phyloP scores from a whole-genome alignment of 2,113 vertebrate species.

The Pseudopipra pipra region DNA sequence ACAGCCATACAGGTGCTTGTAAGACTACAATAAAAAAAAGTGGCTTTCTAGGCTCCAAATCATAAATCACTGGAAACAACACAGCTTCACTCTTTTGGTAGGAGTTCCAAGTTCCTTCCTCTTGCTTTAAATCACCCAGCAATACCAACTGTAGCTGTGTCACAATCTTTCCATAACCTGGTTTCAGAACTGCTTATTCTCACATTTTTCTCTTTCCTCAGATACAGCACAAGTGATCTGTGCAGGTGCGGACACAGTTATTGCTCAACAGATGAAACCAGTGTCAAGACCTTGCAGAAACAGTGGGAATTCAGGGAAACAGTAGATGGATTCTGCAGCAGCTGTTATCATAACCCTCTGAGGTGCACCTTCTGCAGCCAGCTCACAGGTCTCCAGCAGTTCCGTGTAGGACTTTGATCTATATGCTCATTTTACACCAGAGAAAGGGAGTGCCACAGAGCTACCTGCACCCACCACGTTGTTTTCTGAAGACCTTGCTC shows the following conservation, averaged over 20 bases:
- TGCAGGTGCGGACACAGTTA: neutral
- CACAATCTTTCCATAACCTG: neutral
- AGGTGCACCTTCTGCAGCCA: neutral
- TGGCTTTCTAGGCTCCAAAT: neutral
- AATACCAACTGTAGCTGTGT: neutral
- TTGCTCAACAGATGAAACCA: neutral
- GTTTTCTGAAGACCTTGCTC: neutral
- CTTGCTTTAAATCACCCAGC: neutral
- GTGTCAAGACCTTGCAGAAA: neutral
- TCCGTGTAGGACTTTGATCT: fast-evolving
- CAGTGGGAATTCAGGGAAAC: neutral
- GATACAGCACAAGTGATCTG: conserved; percentile 1
- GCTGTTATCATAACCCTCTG: fast-evolving
- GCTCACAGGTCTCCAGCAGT: neutral
- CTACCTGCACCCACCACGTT: neutral
- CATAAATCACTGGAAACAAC: neutral
- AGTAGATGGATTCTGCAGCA: neutral
- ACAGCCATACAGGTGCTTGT: neutral
- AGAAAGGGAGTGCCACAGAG: fast-evolving
- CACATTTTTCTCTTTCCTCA: neutral
- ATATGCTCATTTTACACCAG: fast-evolving
- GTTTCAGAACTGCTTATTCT: neutral
- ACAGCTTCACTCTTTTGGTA: neutral
- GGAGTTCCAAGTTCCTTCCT: neutral
- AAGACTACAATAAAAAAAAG: neutral